Evolutionary conservation across 2,113 vertebrate genomes (phyloP).

Genomic region (Porphyrio hochstetteri): DNA sequence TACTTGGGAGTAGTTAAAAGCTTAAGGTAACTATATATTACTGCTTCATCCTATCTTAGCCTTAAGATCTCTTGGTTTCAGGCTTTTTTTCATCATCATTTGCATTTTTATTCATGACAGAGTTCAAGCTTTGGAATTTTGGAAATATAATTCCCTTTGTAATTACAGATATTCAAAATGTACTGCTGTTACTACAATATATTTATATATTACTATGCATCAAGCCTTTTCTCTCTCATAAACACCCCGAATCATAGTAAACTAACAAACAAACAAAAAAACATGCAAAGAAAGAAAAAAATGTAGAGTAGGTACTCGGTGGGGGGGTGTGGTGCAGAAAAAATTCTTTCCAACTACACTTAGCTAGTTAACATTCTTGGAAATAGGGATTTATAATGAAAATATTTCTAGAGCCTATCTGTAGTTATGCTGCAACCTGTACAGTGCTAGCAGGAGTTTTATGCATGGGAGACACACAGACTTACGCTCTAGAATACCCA

Average conservation of each 20-base stretch:
- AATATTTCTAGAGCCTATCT: not conserved
- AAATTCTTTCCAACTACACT: not conserved
- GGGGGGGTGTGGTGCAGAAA: rapidly evolving
- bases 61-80: not conserved
- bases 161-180: not conserved
- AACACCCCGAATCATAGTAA: not conserved
- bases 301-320: not conserved
- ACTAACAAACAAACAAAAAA: not conserved
- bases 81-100: rapidly evolving
- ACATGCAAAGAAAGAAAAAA: not conserved
- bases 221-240: not conserved
- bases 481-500: not conserved
- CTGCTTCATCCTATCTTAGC: not conserved
- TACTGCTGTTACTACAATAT: not conserved
- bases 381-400: not conserved
- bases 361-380: rapidly evolving
- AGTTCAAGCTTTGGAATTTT: not conserved
- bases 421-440: not conserved
- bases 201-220: not conserved
- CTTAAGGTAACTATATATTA: not conserved
- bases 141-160: not conserved
- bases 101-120: not conserved
- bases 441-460: not conserved
- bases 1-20: not conserved
- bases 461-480: not conserved